Percentiles rank a stretch among this genome's conserved stretches.
Conservation (phyloP, 2,797 vertebrate genomes). For the Rhinogobio ventralis region DNA sequence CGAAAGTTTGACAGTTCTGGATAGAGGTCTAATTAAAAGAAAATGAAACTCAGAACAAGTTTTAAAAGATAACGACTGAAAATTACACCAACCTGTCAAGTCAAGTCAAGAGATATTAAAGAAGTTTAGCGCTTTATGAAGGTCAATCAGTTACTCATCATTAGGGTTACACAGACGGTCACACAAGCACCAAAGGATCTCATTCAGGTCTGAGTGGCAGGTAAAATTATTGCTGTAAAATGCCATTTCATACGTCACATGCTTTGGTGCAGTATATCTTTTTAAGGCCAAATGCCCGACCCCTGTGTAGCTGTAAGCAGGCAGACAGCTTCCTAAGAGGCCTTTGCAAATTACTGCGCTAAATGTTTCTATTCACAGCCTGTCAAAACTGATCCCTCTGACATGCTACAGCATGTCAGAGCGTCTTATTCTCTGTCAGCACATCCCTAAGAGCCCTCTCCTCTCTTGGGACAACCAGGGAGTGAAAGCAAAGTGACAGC, state of each 20-base stretch:
- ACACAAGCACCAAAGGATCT: constrained; percentile 9
- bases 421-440: constrained; percentile 26
- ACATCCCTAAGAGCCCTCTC: neutral
- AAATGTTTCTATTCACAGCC: constrained; percentile 50
- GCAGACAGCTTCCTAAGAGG: constrained; percentile 27
- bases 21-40: neutral
- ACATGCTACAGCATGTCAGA: constrained; percentile 29
- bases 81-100: neutral
- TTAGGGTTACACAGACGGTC: constrained; percentile 8
- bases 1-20: neutral
- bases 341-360: constrained; percentile 30
- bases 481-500: constrained; percentile 7
- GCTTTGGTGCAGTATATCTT: constrained; percentile 11
- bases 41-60: neutral
- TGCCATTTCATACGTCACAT: constrained; percentile 9
- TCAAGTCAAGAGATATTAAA: neutral
- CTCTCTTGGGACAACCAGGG: neutral
- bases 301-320: constrained; percentile 23
- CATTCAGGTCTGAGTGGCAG: neutral
- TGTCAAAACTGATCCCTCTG: constrained; percentile 48
- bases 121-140: neutral
- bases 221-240: neutral
- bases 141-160: neutral
- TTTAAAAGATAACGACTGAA: neutral
- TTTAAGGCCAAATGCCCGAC: constrained; percentile 11